These are phyloP conservation scores for Etia nguti DNA, from an alignment of 2,113 vertebrate species.

Conservation along the genomic window DNA sequence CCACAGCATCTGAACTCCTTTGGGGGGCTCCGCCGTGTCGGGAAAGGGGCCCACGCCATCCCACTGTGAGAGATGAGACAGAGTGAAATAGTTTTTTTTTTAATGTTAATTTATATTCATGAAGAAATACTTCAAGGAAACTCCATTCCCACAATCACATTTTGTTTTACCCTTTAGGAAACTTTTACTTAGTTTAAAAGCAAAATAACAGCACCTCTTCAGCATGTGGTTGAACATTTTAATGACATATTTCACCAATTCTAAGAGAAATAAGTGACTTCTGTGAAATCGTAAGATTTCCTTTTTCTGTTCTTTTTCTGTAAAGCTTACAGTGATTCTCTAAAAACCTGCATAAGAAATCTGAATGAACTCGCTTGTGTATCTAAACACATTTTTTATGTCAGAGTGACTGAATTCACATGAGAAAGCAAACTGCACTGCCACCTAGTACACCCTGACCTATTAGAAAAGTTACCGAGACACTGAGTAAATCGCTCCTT, in stretches of 20 bases:
- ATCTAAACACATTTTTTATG: background rate
- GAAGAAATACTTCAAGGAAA: background rate
- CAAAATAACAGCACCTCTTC: background rate
- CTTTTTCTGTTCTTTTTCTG: background rate
- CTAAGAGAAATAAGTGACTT: background rate
- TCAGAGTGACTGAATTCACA: background rate
- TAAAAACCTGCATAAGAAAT: background rate
- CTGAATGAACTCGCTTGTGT: background rate
- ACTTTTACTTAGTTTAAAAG: background rate
- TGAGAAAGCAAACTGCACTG: background rate
- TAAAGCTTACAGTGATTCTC: background rate
- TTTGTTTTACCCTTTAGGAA: background rate
- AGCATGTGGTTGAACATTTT: background rate
- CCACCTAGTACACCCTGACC: background rate
- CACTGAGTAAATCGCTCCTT: background rate
- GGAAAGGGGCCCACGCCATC: conserved; percentile 96
- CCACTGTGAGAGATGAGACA: conserved; percentile 76
- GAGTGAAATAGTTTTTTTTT: background rate
- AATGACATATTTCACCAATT: background rate
- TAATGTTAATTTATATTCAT: background rate
- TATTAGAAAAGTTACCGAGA: background rate
- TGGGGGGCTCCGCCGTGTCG: conserved; percentile 91
- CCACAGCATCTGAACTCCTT: conserved; percentile 99
- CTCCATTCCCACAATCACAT: background rate
- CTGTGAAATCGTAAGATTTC: background rate